Evolutionary conservation across 2,888 invertebrate genomes (phyloP).

Genomic region (Oscheius sp.): DNA sequence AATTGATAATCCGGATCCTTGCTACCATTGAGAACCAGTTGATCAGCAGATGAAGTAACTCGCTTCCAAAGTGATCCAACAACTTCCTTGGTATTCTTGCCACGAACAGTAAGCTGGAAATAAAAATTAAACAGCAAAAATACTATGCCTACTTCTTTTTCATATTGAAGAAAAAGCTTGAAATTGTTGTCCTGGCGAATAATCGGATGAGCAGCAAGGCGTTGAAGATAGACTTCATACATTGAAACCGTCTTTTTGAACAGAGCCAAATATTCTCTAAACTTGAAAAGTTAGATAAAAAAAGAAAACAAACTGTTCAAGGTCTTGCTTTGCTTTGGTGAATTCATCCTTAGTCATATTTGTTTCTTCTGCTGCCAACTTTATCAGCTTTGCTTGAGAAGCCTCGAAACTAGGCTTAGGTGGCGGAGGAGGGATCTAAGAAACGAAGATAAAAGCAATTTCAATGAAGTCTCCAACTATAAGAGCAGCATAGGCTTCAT

Average conservation of each 20-base stretch:
- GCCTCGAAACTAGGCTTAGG: slow-evolving; percentile 96
- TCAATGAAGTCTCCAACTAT: slow-evolving; percentile 82
- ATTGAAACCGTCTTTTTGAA: slow-evolving; percentile 99
- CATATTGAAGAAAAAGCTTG: slow-evolving; percentile 95
- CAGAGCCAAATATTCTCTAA: slow-evolving; percentile 90
- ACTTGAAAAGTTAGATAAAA: not conserved
- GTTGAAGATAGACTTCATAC: slow-evolving; percentile 98
- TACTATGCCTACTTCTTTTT: slow-evolving; percentile 87
- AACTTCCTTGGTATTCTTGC: slow-evolving; percentile 88
- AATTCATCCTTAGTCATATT: slow-evolving; percentile 99
- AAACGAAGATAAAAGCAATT: not conserved
- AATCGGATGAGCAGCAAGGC: slow-evolving; percentile 82
- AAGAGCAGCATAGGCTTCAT: slow-evolving; percentile 94
- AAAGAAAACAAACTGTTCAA: slow-evolving; percentile 80
- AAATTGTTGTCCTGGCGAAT: slow-evolving; percentile 93
- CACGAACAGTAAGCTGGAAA: slow-evolving; percentile 78
- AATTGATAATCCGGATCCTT: slow-evolving; percentile 97
- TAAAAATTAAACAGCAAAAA: not conserved
- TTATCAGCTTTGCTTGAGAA: slow-evolving; percentile 94
- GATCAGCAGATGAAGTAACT: slow-evolving; percentile 87
- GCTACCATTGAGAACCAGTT: slow-evolving; percentile 88
- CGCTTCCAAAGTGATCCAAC: slow-evolving; percentile 89
- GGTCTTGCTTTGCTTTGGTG: slow-evolving; percentile 97
- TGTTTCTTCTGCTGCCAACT: slow-evolving; percentile 96
- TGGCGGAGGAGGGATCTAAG: slow-evolving; percentile 78